Percentiles rank a stretch among this genome's conserved stretches.
phyloP scores from a whole-genome alignment of 2,113 vertebrate genomes.

The Zapornia atra region DNA sequence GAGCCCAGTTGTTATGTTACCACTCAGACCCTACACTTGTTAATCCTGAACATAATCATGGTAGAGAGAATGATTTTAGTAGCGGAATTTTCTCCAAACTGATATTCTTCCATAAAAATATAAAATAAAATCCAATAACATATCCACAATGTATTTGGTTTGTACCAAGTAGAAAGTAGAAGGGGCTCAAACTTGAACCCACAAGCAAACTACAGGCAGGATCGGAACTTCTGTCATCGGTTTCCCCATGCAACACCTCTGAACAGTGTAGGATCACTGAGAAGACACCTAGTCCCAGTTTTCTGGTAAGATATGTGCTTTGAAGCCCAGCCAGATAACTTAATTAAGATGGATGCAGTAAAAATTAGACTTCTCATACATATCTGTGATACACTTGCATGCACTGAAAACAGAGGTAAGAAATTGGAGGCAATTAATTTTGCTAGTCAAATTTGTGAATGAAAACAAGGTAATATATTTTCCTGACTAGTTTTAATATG shows the following conservation, averaged over 20 bases:
- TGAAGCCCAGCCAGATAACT: neutral
- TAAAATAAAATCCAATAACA: neutral
- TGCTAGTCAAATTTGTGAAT: neutral
- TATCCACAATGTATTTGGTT: neutral
- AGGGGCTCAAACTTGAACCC: neutral
- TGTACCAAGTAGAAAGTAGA: neutral
- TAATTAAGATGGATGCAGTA: neutral
- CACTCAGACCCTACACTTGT: neutral
- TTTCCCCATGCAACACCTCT: neutral
- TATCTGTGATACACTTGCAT: neutral
- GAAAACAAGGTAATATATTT: neutral
- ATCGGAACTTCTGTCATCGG: neutral
- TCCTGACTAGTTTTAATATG: neutral
- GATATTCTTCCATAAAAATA: neutral
- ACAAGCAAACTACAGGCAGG: neutral
- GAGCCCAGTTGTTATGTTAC: neutral
- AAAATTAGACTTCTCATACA: neutral
- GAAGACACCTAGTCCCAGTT: neutral
- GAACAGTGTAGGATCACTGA: neutral
- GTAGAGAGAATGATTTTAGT: neutral
- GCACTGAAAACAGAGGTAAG: neutral
- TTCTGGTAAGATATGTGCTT: neutral
- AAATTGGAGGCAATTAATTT: neutral
- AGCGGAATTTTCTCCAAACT: neutral
- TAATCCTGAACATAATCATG: neutral